Percentiles rank a stretch among this genome's conserved stretches.
Evolutionary conservation across 2,113 vertebrate species (phyloP).

Genomic region (Tyto alba): DNA sequence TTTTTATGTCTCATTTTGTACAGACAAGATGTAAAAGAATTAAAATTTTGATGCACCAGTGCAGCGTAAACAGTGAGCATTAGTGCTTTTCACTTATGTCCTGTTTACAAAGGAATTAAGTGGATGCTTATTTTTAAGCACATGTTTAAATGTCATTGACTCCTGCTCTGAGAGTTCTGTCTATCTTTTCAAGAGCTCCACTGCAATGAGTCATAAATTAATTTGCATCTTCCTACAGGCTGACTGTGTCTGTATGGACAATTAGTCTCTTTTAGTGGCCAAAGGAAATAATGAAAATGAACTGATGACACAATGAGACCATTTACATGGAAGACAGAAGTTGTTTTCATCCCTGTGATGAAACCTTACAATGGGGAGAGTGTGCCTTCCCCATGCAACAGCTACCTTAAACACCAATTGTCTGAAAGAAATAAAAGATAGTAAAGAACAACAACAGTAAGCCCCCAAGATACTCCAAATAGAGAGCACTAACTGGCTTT

Average conservation of each 20-base stretch:
- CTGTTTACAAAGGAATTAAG: not conserved
- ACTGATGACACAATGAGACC: not conserved
- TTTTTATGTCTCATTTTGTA: not conserved
- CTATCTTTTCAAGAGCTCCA: not conserved
- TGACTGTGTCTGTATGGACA: not conserved
- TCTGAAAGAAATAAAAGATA: not conserved
- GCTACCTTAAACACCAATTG: not conserved
- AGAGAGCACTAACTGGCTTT: not conserved
- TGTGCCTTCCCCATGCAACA: not conserved
- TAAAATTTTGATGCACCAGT: not conserved
- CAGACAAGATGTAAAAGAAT: not conserved
- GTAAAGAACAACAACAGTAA: not conserved
- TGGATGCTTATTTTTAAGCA: not conserved
- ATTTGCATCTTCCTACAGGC: not conserved
- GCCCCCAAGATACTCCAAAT: fast-evolving
- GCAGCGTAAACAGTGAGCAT: not conserved
- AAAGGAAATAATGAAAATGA: not conserved
- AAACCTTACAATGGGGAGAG: not conserved
- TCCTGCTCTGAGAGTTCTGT: not conserved
- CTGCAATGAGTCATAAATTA: not conserved
- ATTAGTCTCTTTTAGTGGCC: not conserved
- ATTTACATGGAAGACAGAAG: not conserved
- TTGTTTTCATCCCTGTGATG: not conserved
- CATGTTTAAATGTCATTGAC: not conserved
- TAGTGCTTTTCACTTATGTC: not conserved